A percentile compares a stretch with the other conserved stretches of the same genome.
Evolutionary conservation across 1,140 invertebrate genomes (phyloP).

Genomic region (Leptinotarsa lineolata): DNA sequence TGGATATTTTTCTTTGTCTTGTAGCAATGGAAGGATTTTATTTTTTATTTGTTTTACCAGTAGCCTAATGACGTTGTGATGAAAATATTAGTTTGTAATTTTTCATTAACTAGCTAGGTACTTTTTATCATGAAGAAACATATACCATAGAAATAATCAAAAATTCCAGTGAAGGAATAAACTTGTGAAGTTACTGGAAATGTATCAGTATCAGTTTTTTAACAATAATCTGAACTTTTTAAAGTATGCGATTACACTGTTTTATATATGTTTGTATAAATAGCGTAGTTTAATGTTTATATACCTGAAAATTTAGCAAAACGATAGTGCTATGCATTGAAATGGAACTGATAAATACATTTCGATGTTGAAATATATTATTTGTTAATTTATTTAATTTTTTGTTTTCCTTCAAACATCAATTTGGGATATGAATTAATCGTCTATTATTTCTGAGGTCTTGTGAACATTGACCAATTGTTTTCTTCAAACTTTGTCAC

Average conservation of each 20-base stretch:
- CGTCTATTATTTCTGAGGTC: too few relatives aligned
- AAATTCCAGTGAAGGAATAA: background rate
- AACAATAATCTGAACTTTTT: too few relatives aligned
- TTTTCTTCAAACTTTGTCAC: background rate
- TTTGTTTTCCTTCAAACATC: slow-evolving; percentile 18
- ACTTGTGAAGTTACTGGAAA: background rate
- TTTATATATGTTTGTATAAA: slow-evolving; percentile 24
- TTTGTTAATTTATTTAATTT: slow-evolving; percentile 32
- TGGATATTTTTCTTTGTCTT: too few relatives aligned
- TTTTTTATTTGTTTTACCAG: slow-evolving; percentile 7
- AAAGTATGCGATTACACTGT: background rate
- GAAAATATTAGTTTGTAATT: slow-evolving; percentile 17
- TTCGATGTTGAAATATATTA: slow-evolving; percentile 32
- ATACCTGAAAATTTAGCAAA: slow-evolving; percentile 20
- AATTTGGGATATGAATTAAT: too few relatives aligned
- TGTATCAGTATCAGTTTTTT: too few relatives aligned
- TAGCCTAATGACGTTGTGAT: slow-evolving; percentile 4
- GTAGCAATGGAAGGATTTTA: background rate
- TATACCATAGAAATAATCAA: background rate
- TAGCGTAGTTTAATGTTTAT: slow-evolving; percentile 26
- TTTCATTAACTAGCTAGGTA: background rate
- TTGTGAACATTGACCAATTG: too few relatives aligned
- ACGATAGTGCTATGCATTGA: slow-evolving; percentile 32
- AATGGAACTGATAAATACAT: slow-evolving; percentile 33
- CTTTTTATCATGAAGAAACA: background rate